Percentiles rank a stretch among this genome's conserved stretches.
These are phyloP conservation scores for Torymus auratus DNA, from an alignment of 2,888 invertebrate species.

Conservation along the genomic window DNA sequence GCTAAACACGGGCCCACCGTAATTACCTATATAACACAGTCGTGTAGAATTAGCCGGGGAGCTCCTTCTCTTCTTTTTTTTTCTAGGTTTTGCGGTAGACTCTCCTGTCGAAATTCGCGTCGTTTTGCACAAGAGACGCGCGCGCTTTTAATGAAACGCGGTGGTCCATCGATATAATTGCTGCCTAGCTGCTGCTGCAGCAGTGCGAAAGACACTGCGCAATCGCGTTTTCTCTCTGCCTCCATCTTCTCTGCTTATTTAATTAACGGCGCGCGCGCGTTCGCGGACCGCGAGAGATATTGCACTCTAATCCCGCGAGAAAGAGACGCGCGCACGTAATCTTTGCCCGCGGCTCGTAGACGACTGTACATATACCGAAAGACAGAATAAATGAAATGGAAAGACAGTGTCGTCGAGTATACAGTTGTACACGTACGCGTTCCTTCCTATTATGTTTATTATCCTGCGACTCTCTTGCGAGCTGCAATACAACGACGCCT, in stretches of 20 bases:
- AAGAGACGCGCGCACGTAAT: constrained; percentile 14
- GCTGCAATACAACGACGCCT: neutral
- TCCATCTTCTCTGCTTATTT: constrained; percentile 34
- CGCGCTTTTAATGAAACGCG: constrained; percentile 39
- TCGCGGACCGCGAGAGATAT: constrained; percentile 4
- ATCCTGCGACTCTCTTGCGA: neutral
- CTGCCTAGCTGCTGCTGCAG: neutral
- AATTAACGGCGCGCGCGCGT: constrained; percentile 27
- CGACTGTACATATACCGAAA: neutral
- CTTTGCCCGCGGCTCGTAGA: neutral
- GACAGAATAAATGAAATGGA: neutral
- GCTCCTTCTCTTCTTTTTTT: no score
- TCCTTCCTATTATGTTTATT: constrained; percentile 28
- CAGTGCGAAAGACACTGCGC: constrained; percentile 14
- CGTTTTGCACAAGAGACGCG: constrained; percentile 36
- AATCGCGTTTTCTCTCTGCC: constrained; percentile 27
- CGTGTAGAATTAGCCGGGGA: no score
- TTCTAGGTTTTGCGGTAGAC: no score
- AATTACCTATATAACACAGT: no score
- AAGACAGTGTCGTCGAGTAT: no score
- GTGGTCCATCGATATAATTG: constrained; percentile 47
- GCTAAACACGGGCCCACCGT: no score
- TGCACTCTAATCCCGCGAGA: constrained; percentile 33
- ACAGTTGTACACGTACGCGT: no score
- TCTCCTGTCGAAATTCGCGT: constrained; percentile 25